Evolutionary conservation across 2,888 invertebrate genomes (phyloP).

Genomic region (Cerceris rybyensis): DNA sequence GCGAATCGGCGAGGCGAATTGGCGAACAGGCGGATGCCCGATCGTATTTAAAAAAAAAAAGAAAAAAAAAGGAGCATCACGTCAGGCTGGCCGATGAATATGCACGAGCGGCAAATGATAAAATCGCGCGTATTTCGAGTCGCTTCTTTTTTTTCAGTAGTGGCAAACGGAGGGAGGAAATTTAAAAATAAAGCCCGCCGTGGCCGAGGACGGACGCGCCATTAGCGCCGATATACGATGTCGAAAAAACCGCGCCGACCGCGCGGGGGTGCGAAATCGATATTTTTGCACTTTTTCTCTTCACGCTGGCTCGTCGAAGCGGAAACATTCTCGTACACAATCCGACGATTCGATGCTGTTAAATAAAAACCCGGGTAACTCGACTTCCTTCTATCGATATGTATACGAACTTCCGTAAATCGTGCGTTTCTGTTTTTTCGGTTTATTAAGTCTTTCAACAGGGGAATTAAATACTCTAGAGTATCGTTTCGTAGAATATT

Average conservation of each 20-base stretch:
- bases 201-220: slow-evolving; percentile 49
- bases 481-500: background rate
- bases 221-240: slow-evolving; percentile 63
- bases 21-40: slow-evolving; percentile 39
- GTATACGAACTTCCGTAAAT: too few relatives aligned
- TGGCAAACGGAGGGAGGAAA: slow-evolving; percentile 13
- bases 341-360: too few relatives aligned
- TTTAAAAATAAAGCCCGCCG: slow-evolving; percentile 49
- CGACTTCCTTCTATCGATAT: too few relatives aligned
- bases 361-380: too few relatives aligned
- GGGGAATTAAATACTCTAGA: too few relatives aligned
- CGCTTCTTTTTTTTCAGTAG: slow-evolving; percentile 11
- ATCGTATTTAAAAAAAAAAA: slow-evolving; percentile 38
- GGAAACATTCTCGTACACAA: too few relatives aligned
- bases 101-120: slow-evolving; percentile 68
- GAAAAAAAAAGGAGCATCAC: slow-evolving; percentile 10
- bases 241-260: slow-evolving; percentile 55
- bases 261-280: slow-evolving; percentile 33
- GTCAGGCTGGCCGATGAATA: slow-evolving; percentile 60
- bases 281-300: slow-evolving; percentile 22
- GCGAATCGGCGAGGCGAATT: slow-evolving; percentile 17
- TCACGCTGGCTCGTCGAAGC: background rate
- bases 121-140: slow-evolving; percentile 62
- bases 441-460: too few relatives aligned
- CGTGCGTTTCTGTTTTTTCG: too few relatives aligned